Conservation (phyloP, 2,888 invertebrate genomes). For the Nowickia ferox region DNA sequence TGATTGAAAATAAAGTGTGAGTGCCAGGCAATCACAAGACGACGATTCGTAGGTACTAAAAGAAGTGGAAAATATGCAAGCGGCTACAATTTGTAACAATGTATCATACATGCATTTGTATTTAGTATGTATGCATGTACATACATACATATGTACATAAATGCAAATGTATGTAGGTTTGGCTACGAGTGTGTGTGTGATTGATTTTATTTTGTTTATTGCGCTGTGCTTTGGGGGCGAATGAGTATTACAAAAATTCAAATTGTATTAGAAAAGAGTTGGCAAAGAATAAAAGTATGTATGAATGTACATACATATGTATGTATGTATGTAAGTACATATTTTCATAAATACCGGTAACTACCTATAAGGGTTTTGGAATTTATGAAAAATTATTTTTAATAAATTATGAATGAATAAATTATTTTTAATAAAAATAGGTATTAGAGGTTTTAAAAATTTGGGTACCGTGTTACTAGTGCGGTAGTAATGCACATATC, state of each 20-base stretch:
- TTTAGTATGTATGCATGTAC: too few relatives aligned
- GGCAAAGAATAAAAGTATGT: constrained; percentile 21
- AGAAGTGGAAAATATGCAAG: constrained; percentile 33
- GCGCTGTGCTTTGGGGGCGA: constrained; percentile 38
- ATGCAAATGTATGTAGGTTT: not conserved
- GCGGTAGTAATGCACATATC: not conserved
- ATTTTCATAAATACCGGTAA: too few relatives aligned
- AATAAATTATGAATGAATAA: not conserved
- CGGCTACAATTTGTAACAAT: not conserved
- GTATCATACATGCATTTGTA: too few relatives aligned
- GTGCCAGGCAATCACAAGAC: not conserved
- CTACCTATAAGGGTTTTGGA: not conserved
- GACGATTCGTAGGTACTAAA: not conserved
- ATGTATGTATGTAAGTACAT: not conserved
- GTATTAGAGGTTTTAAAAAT: too few relatives aligned
- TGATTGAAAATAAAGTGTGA: constrained; percentile 66
- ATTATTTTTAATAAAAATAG: too few relatives aligned
- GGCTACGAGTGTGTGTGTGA: not conserved
- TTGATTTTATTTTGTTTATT: constrained; percentile 35
- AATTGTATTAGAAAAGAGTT: constrained; percentile 12
- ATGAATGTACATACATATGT: not conserved
- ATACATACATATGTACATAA: too few relatives aligned
- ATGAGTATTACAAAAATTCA: constrained; percentile 48
- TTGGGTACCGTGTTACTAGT: too few relatives aligned
- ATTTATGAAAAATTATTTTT: not conserved